Percentiles rank a stretch among this genome's conserved stretches.
Evolutionary conservation across 2,888 invertebrate genomes (phyloP).

Genomic region (Cryptus viduatorius): DNA sequence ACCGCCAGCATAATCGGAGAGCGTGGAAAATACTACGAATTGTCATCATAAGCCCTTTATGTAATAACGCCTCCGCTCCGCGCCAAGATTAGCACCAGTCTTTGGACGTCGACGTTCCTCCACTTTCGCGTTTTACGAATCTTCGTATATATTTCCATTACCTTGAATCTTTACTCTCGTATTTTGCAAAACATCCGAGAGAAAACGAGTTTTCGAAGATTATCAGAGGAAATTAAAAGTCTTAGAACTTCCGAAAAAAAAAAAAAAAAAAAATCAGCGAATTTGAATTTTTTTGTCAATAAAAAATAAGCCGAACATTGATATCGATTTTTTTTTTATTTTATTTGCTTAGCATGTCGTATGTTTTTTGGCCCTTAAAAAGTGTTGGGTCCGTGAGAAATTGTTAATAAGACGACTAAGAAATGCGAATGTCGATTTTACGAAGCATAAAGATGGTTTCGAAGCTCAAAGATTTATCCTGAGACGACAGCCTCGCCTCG

Average conservation of each 20-base stretch:
- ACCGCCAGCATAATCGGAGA: conserved; percentile 31
- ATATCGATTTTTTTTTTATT: conserved; percentile 12
- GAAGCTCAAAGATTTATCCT: conserved; percentile 25
- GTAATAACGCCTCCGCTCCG: conserved; percentile 74
- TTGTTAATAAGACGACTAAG: neutral
- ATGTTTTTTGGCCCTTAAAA: neutral
- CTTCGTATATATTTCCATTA: conserved; percentile 14
- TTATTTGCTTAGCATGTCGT: neutral
- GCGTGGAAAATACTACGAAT: conserved; percentile 74
- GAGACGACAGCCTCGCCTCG: conserved; percentile 22
- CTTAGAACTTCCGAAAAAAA: neutral
- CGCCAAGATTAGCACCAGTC: conserved; percentile 78
- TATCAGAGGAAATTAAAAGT: neutral
- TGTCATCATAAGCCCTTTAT: conserved; percentile 79
- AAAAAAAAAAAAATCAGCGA: neutral
- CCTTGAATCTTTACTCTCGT: conserved; percentile 1
- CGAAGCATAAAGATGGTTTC: neutral
- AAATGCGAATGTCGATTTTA: neutral
- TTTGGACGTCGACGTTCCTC: conserved; percentile 51
- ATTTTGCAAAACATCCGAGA: neutral
- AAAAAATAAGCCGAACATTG: neutral
- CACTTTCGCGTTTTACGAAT: conserved; percentile 4
- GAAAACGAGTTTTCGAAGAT: neutral
- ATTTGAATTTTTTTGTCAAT: neutral
- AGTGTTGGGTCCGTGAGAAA: neutral